Percentiles rank a stretch among this genome's conserved stretches.
phyloP scores from a whole-genome alignment of 1,140 invertebrate species.

The Propsilocerus akamusi region DNA sequence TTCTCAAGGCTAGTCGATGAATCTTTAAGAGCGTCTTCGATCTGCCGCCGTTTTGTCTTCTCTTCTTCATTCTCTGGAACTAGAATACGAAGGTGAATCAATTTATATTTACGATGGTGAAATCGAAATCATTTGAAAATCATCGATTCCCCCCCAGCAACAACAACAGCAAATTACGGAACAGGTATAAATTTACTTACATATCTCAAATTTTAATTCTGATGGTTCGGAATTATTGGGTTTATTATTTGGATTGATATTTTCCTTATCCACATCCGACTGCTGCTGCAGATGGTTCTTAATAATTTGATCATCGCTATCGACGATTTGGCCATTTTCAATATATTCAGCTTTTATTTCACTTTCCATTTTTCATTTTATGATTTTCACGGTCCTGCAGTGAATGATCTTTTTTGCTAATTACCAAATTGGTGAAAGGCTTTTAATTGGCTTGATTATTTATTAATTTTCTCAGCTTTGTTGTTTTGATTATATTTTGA shows the following conservation, averaged over 20 bases:
- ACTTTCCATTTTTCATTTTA: neutral
- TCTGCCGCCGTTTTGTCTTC: slow-evolving; percentile 21
- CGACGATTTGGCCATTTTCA: neutral
- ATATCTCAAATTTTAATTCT: slow-evolving; percentile 28
- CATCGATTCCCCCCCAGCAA: neutral
- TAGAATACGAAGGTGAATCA: slow-evolving; percentile 11
- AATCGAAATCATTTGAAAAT: neutral
- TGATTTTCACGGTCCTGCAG: neutral
- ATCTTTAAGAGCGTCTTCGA: slow-evolving; percentile 21
- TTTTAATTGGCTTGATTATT: too few species aligned
- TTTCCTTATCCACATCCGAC: neutral
- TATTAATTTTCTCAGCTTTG: too few species aligned
- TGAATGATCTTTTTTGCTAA: neutral
- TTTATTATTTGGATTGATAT: neutral
- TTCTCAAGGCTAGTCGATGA: slow-evolving; percentile 21
- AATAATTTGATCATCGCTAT: neutral
- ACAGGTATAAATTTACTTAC: slow-evolving; percentile 14
- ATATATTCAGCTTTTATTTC: neutral
- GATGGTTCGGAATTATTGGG: slow-evolving; percentile 15
- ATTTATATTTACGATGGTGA: neutral
- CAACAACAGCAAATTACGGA: neutral
- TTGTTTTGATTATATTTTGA: too few species aligned
- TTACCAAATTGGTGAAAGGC: too few species aligned
- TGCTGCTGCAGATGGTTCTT: neutral
- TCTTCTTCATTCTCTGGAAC: slow-evolving; percentile 25